A percentile compares a stretch with the other conserved stretches of the same genome.
Conservation (phyloP, 2,888 invertebrate species). For the Eupithecia dodoneata region DNA sequence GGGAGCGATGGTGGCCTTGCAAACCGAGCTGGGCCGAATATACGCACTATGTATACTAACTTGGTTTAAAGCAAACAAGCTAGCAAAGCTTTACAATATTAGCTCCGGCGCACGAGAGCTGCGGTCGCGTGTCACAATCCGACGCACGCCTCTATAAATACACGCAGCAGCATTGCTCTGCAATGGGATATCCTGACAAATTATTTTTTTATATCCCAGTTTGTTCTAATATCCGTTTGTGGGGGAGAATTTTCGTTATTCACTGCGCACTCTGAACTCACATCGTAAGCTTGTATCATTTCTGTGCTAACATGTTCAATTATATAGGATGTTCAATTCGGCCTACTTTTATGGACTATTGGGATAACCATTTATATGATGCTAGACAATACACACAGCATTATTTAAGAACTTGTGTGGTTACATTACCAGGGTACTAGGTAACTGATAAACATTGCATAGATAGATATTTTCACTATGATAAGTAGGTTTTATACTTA, state of each 20-base stretch:
- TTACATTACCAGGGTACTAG: too few relatives aligned
- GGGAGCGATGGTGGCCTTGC: too few relatives aligned
- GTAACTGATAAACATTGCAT: too few relatives aligned
- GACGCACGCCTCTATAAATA: conserved; percentile 37
- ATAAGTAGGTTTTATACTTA: too few relatives aligned
- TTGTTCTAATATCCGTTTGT: conserved; percentile 67
- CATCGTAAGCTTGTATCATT: not conserved
- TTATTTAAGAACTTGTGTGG: too few relatives aligned
- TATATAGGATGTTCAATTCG: too few relatives aligned
- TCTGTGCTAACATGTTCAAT: not conserved
- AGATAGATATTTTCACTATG: too few relatives aligned
- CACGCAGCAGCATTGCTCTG: conserved; percentile 50
- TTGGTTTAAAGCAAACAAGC: not conserved
- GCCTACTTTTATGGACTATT: too few relatives aligned
- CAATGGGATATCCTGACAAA: conserved; percentile 81
- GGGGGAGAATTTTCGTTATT: conserved; percentile 30
- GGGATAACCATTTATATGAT: too few relatives aligned
- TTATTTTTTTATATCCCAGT: conserved; percentile 78
- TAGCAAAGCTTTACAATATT: not conserved
- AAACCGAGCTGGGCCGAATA: not conserved
- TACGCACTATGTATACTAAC: not conserved
- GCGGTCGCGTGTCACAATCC: conserved; percentile 32
- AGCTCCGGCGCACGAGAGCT: conserved; percentile 10
- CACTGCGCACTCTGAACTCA: not conserved
- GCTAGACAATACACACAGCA: too few relatives aligned